A percentile compares a stretch with the other conserved stretches of the same genome.
These are phyloP conservation scores for Diachasmimorpha longicaudata DNA, from an alignment of 1,140 invertebrate genomes.

Conservation along the genomic window DNA sequence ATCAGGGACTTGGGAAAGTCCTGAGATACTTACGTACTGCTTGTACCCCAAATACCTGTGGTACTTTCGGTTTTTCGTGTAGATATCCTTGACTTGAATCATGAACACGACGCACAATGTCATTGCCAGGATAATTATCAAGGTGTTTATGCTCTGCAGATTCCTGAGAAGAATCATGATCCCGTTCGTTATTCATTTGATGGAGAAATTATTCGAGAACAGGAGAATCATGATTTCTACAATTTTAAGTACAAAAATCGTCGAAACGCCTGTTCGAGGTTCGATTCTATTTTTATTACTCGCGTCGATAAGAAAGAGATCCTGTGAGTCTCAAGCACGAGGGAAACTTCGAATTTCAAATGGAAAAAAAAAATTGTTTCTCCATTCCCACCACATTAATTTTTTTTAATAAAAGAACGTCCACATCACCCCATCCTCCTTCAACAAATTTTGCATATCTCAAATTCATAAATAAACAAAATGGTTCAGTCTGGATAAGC, in stretches of 20 bases:
- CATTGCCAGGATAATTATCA: slow-evolving; percentile 49
- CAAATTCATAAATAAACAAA: too few relatives aligned
- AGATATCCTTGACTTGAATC: slow-evolving; percentile 60
- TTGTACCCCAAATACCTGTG: slow-evolving; percentile 58
- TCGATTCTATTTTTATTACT: not conserved
- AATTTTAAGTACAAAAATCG: not conserved
- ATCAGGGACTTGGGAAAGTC: slow-evolving; percentile 5
- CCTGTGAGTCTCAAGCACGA: not conserved
- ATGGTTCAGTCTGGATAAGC: too few relatives aligned
- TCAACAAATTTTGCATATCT: too few relatives aligned
- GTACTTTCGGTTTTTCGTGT: slow-evolving; percentile 59
- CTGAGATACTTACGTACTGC: slow-evolving; percentile 56
- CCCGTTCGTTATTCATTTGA: not conserved
- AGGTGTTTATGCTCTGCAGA: slow-evolving; percentile 52
- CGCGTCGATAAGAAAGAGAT: not conserved
- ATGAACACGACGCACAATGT: slow-evolving; percentile 56
- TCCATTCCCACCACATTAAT: too few relatives aligned
- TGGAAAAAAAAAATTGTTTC: too few relatives aligned
- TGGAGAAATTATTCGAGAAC: not conserved
- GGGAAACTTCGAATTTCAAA: too few relatives aligned
- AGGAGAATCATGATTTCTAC: not conserved
- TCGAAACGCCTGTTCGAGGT: not conserved
- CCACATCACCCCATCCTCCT: too few relatives aligned
- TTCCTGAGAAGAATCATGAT: slow-evolving; percentile 54
- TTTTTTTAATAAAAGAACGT: too few relatives aligned